A percentile compares a stretch with the other conserved stretches of the same genome.
phyloP scores from a whole-genome alignment of 2,888 invertebrate genomes.

The Meghimatium bilineatum region DNA sequence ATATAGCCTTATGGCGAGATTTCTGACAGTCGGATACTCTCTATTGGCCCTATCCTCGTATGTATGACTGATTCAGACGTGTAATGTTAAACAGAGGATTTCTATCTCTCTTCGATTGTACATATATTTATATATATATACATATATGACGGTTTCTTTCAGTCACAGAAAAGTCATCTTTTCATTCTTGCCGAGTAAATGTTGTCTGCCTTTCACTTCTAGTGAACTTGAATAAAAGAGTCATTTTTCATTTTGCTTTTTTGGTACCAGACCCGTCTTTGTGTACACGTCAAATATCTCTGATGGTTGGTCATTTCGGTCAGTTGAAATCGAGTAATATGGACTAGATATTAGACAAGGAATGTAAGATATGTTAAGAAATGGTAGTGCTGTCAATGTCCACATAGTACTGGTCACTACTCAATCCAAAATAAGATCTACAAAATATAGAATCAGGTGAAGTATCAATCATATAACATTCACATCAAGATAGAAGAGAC shows the following conservation, averaged over 20 bases:
- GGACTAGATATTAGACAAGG: background rate
- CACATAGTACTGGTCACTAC: background rate
- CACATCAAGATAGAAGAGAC: no score
- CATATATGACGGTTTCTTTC: background rate
- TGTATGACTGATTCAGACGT: background rate
- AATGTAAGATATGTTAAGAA: background rate
- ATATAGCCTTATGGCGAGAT: background rate
- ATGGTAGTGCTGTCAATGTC: background rate
- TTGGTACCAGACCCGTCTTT: slow-evolving; percentile 7
- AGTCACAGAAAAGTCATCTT: background rate
- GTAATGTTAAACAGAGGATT: background rate
- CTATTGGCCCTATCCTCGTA: background rate
- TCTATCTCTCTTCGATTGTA: background rate
- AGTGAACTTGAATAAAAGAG: slow-evolving; percentile 19
- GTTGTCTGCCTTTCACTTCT: background rate
- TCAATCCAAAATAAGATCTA: background rate
- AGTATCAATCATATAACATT: no score
- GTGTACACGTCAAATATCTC: slow-evolving; percentile 22
- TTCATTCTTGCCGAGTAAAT: background rate
- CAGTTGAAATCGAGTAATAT: background rate
- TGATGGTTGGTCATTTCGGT: slow-evolving; percentile 4
- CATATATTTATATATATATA: no score
- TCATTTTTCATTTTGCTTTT: slow-evolving; percentile 4
- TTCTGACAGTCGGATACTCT: background rate
- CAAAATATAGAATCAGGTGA: no score